phyloP scores from a whole-genome alignment of 2,797 vertebrate genomes.

The Hypotaenidia philippensis region DNA sequence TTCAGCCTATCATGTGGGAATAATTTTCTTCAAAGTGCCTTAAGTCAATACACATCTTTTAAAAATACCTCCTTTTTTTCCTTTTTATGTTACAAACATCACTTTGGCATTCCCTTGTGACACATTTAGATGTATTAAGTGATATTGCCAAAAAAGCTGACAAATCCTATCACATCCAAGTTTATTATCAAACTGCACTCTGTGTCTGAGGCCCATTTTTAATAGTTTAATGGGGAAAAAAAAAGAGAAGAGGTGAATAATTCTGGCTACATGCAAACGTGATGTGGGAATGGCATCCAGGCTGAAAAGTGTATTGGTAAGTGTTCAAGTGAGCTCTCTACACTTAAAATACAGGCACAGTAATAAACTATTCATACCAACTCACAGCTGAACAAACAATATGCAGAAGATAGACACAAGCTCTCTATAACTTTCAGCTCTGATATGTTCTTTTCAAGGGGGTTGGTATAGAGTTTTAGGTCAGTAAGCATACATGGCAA shows the following conservation, averaged over 20 bases:
- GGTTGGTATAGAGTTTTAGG: background rate
- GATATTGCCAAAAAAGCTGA: background rate
- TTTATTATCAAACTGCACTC: background rate
- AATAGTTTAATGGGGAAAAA: background rate
- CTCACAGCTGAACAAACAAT: constrained; percentile 63
- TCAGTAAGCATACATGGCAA: background rate
- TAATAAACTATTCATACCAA: background rate
- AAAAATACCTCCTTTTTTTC: background rate
- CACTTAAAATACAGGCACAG: constrained; percentile 17
- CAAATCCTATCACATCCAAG: background rate
- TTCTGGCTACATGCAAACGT: background rate
- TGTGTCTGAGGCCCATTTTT: background rate
- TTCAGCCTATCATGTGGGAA: background rate
- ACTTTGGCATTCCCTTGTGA: background rate
- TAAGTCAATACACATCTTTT: background rate
- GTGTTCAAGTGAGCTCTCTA: background rate
- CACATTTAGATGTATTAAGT: background rate
- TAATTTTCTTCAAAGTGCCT: background rate
- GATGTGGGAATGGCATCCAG: constrained; percentile 4
- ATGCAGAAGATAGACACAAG: constrained; percentile 12
- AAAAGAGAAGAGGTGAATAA: background rate
- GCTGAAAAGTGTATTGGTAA: background rate
- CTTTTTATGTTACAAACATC: background rate
- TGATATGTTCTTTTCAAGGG: background rate
- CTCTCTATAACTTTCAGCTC: background rate